Evolutionary conservation across 1,140 invertebrate genomes (phyloP).

Genomic region (Trichomalopsis sarcophagae): DNA sequence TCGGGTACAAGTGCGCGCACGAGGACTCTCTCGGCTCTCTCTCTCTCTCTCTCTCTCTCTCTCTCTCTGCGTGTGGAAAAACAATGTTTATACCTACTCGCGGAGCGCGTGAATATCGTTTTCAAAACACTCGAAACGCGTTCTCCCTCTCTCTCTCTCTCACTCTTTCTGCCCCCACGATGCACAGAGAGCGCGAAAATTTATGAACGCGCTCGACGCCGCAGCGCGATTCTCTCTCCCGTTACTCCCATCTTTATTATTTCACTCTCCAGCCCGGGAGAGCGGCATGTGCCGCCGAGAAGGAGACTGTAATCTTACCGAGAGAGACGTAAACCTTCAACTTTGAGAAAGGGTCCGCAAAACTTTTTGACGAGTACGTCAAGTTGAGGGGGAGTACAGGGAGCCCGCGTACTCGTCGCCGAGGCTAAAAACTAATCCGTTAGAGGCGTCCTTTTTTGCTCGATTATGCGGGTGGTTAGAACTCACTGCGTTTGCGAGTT

Average conservation of each 20-base stretch:
- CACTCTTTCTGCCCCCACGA: background rate
- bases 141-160: background rate
- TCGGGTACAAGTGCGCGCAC: background rate
- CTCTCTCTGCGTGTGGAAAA: background rate
- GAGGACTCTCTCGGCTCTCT: background rate
- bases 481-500: too few species aligned
- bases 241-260: slow-evolving; percentile 28
- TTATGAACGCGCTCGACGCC: background rate
- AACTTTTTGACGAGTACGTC: slow-evolving; percentile 40
- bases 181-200: background rate
- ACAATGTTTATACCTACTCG: slow-evolving; percentile 5
- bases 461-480: too few species aligned
- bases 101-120: background rate
- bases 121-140: background rate
- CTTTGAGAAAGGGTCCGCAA: slow-evolving; percentile 19
- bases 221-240: background rate
- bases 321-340: slow-evolving; percentile 34
- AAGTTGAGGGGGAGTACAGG: background rate
- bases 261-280: background rate
- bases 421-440: background rate
- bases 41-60: background rate
- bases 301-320: slow-evolving; percentile 7
- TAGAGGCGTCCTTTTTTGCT: background rate
- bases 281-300: too few species aligned
- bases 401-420: too few species aligned